Base-by-base conservation (phyloP, 2,113 vertebrate species). In the Cricetomys ansorgei region DNA sequence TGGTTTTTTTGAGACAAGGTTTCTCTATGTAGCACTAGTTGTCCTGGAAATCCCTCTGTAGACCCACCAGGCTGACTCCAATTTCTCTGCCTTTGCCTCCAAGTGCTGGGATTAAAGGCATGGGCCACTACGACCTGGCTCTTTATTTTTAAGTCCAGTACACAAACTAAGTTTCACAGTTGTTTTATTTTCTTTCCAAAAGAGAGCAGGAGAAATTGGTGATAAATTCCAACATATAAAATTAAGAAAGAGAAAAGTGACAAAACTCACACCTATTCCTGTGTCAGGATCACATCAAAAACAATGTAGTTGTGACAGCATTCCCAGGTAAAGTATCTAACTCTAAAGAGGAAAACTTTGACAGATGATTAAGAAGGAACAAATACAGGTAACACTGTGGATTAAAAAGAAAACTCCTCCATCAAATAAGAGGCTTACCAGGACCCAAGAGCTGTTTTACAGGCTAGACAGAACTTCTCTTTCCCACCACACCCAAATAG, bases 401-500 rank as follows among this genome's bases (percentile, higher is more conserved):
- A 95, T 79, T 88, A 5, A 45, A 88, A 79, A 93, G 73, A 94
- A 73, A 94, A 76, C 53, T 40, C 37, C 95, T 67, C 57, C 34
- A 94, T 91, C 62, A 95, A 62, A 94, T 76, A 93, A 48, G 10
- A 85, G 57, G 50, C 53, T 64, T n/a, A 55, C 81, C n/a, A 83
- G 43, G 77, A 91, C 13, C 59, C 62, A 88, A 87, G 43, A 9
- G 67, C 72, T 83, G 45, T 69, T 96, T 89, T 89, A 94, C 43
- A 70, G 59, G 75, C 83, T 0, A 92, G 27, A 31, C 9, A 94
- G 89, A 59, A 83, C 43, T 55, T 40, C n/a, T 94, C 45, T 37
- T 65, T 88, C 31, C 65, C 37, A 80, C 70, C 12, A 87, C 92
- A 92, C 55, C 4, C 50, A 93, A 75, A 50, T 95, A 34, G 75